Evolutionary conservation across 2,797 vertebrate species (phyloP).

Genomic region (Danio jaintianensis): DNA sequence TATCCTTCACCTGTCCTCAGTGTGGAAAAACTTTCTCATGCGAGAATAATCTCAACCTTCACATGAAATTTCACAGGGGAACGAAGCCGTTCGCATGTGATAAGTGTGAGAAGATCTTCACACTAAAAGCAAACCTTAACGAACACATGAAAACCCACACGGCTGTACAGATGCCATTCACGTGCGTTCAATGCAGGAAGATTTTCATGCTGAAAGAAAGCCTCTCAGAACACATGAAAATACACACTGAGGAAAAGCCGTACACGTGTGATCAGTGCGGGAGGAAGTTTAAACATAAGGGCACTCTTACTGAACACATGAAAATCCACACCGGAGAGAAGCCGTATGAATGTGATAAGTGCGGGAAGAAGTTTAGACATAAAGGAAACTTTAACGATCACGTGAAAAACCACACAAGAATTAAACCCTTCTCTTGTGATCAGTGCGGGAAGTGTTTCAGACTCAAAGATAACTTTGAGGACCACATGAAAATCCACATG

Average conservation of each 20-base stretch:
- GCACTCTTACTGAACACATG: not conserved
- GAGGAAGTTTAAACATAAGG: not conserved
- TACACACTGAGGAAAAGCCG: not conserved
- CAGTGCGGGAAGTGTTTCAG: not conserved
- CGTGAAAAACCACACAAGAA: not conserved
- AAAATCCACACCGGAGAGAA: not conserved
- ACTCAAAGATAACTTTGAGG: not conserved
- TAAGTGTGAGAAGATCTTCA: not conserved
- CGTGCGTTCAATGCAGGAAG: not conserved
- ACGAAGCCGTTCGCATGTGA: not conserved
- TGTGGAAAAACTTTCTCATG: not conserved
- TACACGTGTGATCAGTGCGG: slow-evolving; percentile 7
- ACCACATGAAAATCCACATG: not conserved
- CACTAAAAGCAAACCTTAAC: not conserved
- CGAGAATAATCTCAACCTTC: not conserved
- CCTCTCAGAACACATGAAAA: not conserved
- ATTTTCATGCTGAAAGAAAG: not conserved
- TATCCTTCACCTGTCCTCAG: not conserved
- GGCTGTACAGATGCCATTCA: not conserved
- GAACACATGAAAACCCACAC: not conserved
- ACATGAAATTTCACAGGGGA: not conserved
- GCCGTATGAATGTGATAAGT: not conserved
- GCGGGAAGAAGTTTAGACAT: not conserved
- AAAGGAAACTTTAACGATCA: not conserved
- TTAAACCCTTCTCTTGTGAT: not conserved